Base-by-base conservation (phyloP, 2,113 vertebrate genomes). In the Passerina amoena region DNA sequence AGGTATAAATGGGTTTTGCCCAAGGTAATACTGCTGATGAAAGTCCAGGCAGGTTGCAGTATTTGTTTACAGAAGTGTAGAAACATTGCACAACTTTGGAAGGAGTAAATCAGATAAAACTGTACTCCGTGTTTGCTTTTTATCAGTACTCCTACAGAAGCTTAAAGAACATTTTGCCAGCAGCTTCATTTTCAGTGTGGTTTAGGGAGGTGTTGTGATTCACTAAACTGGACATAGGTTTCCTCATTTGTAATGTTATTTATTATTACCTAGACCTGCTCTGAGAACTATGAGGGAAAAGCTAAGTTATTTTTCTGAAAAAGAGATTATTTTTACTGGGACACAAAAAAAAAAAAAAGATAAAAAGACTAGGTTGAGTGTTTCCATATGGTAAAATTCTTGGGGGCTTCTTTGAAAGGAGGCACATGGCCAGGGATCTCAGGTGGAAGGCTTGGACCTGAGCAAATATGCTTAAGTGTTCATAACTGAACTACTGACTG, bases 181-280 rank as follows among this genome's bases (percentile, higher is more conserved):
- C 73, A 89, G 65, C 81, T 89, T 69, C 82, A 28, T 75, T 96
- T 86, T 94, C 86, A 57, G 3, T 94, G 88, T 92, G 86, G 91
- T 94, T 95, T 94, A 65, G 80, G 65, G 92, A 91, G 92, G 88
- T 12, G 60, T 37, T 91, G 81, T 97, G 89, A 79, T 94, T 89
- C 91, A 95, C 37, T 1, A 0, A 61, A 73, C 61, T 91, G 94
- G 86, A 95, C 73, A 50, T 37, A 21, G 31, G 69, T 75, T 94
- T 95, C 48, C 69, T 91, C n/a, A 48, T 64, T 78, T 79, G 12
- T 65, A 38, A 57, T 92, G 69, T 86, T 82, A 75, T 37, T 72
- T 94, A 48, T 93, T 90, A 45, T 86, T 88, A 70, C 40, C 70
- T 94, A 68, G 82, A 44, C 48, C 20, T 57, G 8, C 40, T 78